These are phyloP conservation scores for Gadus chalcogrammus DNA, from an alignment of 2,113 vertebrate species.

Conservation along the genomic window DNA sequence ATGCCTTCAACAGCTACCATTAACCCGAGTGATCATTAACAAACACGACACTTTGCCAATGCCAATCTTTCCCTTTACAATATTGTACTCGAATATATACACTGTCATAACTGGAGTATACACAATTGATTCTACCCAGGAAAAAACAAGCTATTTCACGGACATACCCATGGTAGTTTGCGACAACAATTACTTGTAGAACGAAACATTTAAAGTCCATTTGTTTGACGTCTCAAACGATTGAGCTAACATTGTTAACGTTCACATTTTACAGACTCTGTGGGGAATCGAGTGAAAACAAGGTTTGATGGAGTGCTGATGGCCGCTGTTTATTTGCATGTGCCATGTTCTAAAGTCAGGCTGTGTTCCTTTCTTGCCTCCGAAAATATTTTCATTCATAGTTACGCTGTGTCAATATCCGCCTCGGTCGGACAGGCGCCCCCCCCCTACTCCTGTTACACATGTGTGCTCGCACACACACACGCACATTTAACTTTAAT, in stretches of 20 bases:
- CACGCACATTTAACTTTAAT: neutral
- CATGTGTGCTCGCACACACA: neutral
- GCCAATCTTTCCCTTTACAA: no score
- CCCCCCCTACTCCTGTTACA: slow-evolving; percentile 30
- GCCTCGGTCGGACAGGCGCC: slow-evolving; percentile 34
- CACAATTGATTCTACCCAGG: neutral
- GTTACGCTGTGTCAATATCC: slow-evolving; percentile 62
- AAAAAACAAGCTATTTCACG: neutral
- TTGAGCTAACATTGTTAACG: no score
- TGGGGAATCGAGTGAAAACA: no score
- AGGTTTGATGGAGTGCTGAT: slow-evolving; percentile 60
- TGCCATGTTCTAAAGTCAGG: slow-evolving; percentile 51
- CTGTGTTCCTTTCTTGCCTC: slow-evolving; percentile 42
- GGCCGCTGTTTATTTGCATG: slow-evolving; percentile 61
- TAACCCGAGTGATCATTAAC: neutral
- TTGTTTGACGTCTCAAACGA: no score
- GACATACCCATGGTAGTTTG: neutral
- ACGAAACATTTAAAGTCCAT: neutral
- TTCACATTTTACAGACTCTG: no score
- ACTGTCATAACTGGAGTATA: neutral
- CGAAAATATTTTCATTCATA: slow-evolving; percentile 67
- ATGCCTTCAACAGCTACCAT: neutral
- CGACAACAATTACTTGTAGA: neutral
- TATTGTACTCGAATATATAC: no score
- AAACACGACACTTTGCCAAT: neutral